Conservation (phyloP, 2,797 vertebrate species). For the Heliangelus exortis region DNA sequence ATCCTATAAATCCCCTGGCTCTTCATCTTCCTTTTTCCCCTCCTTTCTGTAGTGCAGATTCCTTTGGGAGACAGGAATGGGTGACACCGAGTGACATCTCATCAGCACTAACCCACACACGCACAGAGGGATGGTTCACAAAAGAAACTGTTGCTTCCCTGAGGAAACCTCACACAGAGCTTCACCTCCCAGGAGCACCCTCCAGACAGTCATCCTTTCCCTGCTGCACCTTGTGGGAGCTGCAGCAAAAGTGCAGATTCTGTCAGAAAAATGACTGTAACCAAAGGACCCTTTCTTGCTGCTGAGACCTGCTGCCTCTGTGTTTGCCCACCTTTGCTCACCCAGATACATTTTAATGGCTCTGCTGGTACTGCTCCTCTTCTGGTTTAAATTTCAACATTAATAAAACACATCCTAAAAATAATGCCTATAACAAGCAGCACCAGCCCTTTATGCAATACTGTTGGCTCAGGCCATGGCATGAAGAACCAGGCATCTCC, state of each 20-base stretch:
- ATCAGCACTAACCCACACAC: background rate
- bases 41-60: background rate
- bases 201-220: background rate
- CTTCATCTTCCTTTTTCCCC: background rate
- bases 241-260: background rate
- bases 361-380: background rate
- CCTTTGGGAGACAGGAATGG: background rate
- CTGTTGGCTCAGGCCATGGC: background rate
- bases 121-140: background rate
- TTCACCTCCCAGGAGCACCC: background rate
- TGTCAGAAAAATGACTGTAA: background rate
- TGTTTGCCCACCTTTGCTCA: background rate
- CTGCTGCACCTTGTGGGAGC: background rate
- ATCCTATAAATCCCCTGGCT: background rate
- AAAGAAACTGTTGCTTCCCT: background rate
- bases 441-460: background rate
- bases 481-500: background rate
- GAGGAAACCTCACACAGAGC: background rate
- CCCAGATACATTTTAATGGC: constrained; percentile 26
- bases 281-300: background rate
- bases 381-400: background rate
- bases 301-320: background rate
- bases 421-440: background rate
- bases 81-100: background rate
- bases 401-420: constrained; percentile 14